Base-by-base conservation (phyloP, 2,888 invertebrate species). In the Chloroclysta siterata region DNA sequence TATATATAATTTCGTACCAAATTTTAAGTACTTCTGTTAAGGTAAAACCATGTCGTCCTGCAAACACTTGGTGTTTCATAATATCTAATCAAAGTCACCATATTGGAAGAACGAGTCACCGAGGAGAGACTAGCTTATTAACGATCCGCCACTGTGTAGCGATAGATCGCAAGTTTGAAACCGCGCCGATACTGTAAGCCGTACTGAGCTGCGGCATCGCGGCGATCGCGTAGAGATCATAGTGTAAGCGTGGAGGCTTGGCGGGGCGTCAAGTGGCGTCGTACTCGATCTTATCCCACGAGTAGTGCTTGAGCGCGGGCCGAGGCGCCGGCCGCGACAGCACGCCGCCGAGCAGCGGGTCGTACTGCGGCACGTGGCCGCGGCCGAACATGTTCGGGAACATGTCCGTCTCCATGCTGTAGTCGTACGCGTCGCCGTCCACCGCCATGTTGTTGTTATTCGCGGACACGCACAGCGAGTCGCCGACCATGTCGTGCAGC, bases 261-360 rank as follows among this genome's bases (percentile, higher is more conserved):
- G 59, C 58, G 60, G 74, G 69, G 80, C 80, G 93, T 93, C 93
- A 93, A 76, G 93, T 93, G 85, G 95, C 95, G 81, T 96, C 95
- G 85, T 94, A 96, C 87, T 96, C 96, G 73, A 95, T 94, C 81
- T 95, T 95, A 83, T 97, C 97, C 97, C 97, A 97, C 14, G 95
- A 94, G 76, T 95, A 93, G 72, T 94, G 94, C 70, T 95, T 93
- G 67, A 94, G 94, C 66, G 94, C 94, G 66, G 96, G 95, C 47
- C 95, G 95, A 48, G 94, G 90, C 60, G 90, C 80, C 29, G 96
- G 95, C 2, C 89, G 83, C 63, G 95, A 94, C 71, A 87, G 75
- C 71, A 94, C 95, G 65, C 95, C 95, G 56, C 96, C 95, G 72
- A 97, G 89, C 77, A 97, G 88, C 53, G 97, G 97, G 87, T 97